Conservation (phyloP, 2,113 vertebrate genomes). For the Actinemys pallida region DNA sequence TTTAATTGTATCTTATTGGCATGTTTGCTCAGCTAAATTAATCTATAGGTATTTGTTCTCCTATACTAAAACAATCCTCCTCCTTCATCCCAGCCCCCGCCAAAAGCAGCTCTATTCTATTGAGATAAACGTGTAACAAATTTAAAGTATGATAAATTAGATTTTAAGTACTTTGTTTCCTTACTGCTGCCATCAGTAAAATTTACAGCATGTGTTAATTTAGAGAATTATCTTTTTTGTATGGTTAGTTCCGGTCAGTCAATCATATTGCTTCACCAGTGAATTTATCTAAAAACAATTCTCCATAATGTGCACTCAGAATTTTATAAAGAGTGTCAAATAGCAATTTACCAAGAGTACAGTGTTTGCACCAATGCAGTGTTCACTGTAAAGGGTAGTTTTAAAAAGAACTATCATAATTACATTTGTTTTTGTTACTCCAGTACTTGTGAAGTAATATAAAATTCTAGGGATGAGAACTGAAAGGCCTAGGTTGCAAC, state of each 20-base stretch:
- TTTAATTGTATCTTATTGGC: no score
- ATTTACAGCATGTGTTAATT: background rate
- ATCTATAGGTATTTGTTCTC: background rate
- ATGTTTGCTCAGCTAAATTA: background rate
- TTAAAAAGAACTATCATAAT: background rate
- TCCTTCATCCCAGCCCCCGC: background rate
- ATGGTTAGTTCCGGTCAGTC: background rate
- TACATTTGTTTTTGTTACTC: background rate
- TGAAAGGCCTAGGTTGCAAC: no score
- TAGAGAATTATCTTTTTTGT: background rate
- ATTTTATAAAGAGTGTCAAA: background rate
- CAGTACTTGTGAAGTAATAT: background rate
- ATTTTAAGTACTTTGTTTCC: background rate
- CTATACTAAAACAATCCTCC: background rate
- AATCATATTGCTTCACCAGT: background rate
- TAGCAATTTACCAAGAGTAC: background rate
- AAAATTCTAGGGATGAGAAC: background rate
- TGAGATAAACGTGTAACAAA: background rate
- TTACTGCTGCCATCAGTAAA: background rate
- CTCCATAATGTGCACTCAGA: background rate
- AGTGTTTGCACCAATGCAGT: background rate
- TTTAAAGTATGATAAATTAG: background rate
- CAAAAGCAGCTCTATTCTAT: background rate
- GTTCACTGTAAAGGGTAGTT: background rate
- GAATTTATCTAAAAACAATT: background rate